These are phyloP conservation scores for Crocuta crocuta DNA, from an alignment of 2,113 vertebrate genomes.

Conservation along the genomic window DNA sequence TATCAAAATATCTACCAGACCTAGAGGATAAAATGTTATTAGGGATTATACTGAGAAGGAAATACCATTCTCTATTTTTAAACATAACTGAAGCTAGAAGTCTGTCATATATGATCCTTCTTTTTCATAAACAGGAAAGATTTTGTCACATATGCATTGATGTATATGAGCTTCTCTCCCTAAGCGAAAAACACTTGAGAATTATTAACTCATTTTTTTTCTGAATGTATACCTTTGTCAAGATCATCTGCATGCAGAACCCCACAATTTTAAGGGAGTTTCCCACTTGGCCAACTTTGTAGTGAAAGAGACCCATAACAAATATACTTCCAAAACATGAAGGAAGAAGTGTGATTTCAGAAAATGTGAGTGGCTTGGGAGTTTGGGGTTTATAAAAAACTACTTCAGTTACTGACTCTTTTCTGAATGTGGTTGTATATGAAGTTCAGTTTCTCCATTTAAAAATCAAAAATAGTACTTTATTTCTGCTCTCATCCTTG, in stretches of 20 bases:
- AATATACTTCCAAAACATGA: not conserved
- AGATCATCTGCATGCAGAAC: not conserved
- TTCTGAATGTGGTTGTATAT: not conserved
- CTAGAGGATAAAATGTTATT: not conserved
- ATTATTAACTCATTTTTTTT: constrained; percentile 33
- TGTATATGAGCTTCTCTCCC: not conserved
- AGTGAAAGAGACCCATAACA: not conserved
- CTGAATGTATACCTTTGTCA: not conserved
- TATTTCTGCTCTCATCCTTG: not conserved
- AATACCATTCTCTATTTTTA: not conserved
- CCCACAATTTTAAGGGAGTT: constrained; percentile 19
- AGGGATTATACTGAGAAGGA: not conserved
- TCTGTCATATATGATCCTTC: not conserved
- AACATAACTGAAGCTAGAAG: not conserved
- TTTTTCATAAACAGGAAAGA: not conserved
- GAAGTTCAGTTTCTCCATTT: not conserved
- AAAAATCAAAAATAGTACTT: not conserved
- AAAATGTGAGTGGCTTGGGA: not conserved
- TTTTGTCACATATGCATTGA: constrained; percentile 38
- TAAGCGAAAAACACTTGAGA: not conserved
- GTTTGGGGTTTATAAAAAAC: not conserved
- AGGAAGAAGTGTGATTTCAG: not conserved
- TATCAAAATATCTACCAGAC: not conserved
- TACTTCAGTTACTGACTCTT: not conserved
- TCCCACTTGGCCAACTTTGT: not conserved